Percentiles rank a stretch among this genome's conserved stretches.
Evolutionary conservation across 2,797 vertebrate genomes (phyloP).

Genomic region (Trematomus bernacchii): DNA sequence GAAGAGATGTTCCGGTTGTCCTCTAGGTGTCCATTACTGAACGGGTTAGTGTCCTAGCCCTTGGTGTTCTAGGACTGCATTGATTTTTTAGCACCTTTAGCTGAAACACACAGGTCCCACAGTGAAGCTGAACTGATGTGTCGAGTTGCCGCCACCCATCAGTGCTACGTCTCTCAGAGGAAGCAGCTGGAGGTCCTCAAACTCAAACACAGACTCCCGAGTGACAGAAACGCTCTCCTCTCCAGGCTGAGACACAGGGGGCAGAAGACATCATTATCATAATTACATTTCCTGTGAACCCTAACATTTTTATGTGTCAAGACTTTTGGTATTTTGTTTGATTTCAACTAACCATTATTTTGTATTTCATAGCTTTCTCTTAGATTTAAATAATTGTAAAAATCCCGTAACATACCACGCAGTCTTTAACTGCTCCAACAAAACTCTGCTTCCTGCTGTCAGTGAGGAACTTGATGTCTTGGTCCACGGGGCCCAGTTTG

Average conservation of each 20-base stretch:
- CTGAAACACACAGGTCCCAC: slow-evolving; percentile 92
- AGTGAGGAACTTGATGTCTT: slow-evolving; percentile 87
- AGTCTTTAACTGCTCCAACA: slow-evolving; percentile 84
- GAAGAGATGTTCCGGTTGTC: slow-evolving; percentile 40
- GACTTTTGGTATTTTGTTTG: not conserved
- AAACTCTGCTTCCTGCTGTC: slow-evolving; percentile 88
- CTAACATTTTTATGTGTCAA: not conserved
- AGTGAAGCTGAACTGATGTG: slow-evolving; percentile 87
- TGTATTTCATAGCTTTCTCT: no score
- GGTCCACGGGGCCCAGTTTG: slow-evolving; percentile 56
- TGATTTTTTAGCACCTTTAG: slow-evolving; percentile 70
- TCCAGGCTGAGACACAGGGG: slow-evolving; percentile 71
- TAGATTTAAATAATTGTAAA: no score
- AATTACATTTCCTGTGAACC: not conserved
- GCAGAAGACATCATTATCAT: not conserved
- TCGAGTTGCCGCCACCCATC: slow-evolving; percentile 77
- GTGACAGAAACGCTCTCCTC: slow-evolving; percentile 75
- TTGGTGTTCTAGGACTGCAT: slow-evolving; percentile 10
- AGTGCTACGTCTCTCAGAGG: slow-evolving; percentile 90
- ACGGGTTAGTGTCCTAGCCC: slow-evolving; percentile 39
- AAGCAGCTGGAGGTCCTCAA: slow-evolving; percentile 88
- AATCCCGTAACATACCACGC: slow-evolving; percentile 82
- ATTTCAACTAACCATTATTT: not conserved
- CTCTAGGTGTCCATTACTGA: slow-evolving; percentile 40
- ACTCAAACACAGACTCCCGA: slow-evolving; percentile 88